These are phyloP conservation scores for Enteromius fasciolatus DNA, from an alignment of 2,797 vertebrate genomes.

Conservation along the genomic window DNA sequence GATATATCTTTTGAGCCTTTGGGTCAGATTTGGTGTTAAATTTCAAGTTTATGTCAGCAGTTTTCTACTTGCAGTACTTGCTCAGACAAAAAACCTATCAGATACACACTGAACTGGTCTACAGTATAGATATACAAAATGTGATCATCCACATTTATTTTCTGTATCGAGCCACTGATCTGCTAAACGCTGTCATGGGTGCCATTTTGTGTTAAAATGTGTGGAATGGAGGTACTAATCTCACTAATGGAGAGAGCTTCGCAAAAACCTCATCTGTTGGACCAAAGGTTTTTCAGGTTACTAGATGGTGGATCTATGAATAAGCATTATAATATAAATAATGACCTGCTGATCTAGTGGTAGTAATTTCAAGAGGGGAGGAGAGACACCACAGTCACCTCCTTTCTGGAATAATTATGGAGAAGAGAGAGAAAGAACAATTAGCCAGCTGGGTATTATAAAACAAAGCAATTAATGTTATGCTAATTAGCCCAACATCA, in stretches of 20 bases:
- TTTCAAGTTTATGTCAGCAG: too few relatives aligned
- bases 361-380: neutral
- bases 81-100: too few relatives aligned
- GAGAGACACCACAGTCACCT: constrained; percentile 50
- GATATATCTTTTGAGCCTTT: too few relatives aligned
- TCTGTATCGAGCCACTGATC: neutral
- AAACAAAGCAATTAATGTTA: constrained; percentile 79
- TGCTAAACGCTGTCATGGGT: neutral
- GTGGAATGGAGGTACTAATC: neutral
- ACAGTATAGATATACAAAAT: too few relatives aligned
- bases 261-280: neutral
- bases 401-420: constrained; percentile 67
- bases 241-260: neutral
- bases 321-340: neutral
- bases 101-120: too few relatives aligned
- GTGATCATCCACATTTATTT: too few relatives aligned
- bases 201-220: neutral
- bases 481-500: constrained; percentile 77
- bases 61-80: too few relatives aligned
- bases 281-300: neutral
- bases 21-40: too few relatives aligned
- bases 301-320: neutral
- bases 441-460: constrained; percentile 80
- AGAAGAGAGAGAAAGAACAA: constrained; percentile 62
- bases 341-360: neutral